Evolutionary conservation across 2,797 vertebrate genomes (phyloP).

Genomic region (Psittacula derbiana): DNA sequence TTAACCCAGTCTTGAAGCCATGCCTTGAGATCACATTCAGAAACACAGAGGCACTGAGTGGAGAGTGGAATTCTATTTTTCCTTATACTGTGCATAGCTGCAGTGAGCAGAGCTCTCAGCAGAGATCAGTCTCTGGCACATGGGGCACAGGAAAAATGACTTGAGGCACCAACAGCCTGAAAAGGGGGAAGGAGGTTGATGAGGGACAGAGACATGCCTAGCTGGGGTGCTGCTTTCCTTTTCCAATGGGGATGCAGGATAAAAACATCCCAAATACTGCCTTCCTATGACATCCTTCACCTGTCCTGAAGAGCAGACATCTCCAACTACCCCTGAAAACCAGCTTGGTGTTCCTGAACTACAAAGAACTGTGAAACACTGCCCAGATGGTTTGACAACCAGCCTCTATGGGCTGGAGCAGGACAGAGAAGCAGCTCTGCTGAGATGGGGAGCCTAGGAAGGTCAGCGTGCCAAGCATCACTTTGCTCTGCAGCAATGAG

Average conservation of each 20-base stretch:
- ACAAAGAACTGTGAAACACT: not conserved
- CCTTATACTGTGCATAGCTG: not conserved
- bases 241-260: not conserved
- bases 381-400: not conserved
- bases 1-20: not conserved
- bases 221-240: not conserved
- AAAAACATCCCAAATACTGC: not conserved
- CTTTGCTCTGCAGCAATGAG: not conserved
- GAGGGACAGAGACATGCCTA: not conserved
- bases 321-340: not conserved
- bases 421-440: not conserved
- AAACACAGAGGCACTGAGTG: not conserved
- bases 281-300: fast-evolving
- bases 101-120: not conserved
- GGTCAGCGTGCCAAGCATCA: not conserved
- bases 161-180: not conserved
- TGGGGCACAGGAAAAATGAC: not conserved
- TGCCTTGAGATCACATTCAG: not conserved
- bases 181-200: not conserved
- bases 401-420: not conserved
- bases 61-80: not conserved
- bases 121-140: not conserved
- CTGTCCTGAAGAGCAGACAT: not conserved
- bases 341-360: not conserved
- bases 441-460: not conserved